Evolutionary conservation across 2,113 vertebrate genomes (phyloP).

Genomic region (Cololabis saira): DNA sequence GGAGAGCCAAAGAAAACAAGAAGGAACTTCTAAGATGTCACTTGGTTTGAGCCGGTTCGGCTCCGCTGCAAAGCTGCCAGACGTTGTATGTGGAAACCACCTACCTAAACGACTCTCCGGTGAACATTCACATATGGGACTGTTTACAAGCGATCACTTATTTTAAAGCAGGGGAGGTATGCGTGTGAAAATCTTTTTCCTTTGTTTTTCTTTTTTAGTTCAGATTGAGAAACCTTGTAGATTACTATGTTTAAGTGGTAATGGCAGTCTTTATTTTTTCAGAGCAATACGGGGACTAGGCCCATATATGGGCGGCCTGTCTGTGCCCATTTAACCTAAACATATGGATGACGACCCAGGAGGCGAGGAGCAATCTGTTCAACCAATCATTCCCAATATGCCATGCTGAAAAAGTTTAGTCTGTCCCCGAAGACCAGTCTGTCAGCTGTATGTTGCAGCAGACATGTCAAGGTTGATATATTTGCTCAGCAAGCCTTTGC

Average conservation of each 20-base stretch:
- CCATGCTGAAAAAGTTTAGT: slow-evolving; percentile 38
- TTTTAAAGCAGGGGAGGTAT: slow-evolving; percentile 38
- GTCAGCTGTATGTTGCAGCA: slow-evolving; percentile 18
- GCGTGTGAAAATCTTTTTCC: slow-evolving; percentile 14
- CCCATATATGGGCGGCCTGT: slow-evolving; percentile 49
- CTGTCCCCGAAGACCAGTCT: slow-evolving; percentile 37
- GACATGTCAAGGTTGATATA: slow-evolving; percentile 12
- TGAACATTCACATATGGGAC: slow-evolving; percentile 49
- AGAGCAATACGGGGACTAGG: slow-evolving; percentile 13
- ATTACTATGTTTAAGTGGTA: slow-evolving; percentile 49
- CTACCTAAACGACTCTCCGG: slow-evolving; percentile 28
- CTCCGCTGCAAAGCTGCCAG: slow-evolving; percentile 48
- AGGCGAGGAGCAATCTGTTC: slow-evolving; percentile 53
- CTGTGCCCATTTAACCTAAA: slow-evolving; percentile 55
- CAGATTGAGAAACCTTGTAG: slow-evolving; percentile 27
- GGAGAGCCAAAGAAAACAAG: slow-evolving; percentile 63
- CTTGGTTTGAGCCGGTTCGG: slow-evolving; percentile 34
- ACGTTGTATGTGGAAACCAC: slow-evolving; percentile 36
- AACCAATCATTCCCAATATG: slow-evolving; percentile 70
- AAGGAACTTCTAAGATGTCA: slow-evolving; percentile 60
- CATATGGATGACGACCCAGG: slow-evolving; percentile 70
- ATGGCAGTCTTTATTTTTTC: background rate
- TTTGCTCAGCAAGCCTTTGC: slow-evolving; percentile 2
- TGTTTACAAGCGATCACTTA: slow-evolving; percentile 26
- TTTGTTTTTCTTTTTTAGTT: slow-evolving; percentile 16